phyloP scores from a whole-genome alignment of 2,888 invertebrate genomes.

The Stenoptilia bipunctidactyla region DNA sequence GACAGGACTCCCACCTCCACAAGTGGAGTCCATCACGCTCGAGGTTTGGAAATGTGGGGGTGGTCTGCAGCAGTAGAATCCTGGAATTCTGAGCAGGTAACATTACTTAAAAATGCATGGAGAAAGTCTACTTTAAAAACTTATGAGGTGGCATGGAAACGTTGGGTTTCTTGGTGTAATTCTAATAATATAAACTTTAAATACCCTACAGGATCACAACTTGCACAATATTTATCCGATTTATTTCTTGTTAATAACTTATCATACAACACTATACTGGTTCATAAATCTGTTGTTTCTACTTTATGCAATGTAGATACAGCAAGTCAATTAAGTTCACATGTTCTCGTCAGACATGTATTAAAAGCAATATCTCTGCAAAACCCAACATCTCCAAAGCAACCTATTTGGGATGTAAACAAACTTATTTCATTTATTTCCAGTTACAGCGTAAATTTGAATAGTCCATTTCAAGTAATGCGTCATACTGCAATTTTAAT shows the following conservation, averaged over 20 bases:
- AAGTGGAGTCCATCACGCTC: slow-evolving; percentile 2
- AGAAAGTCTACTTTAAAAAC: not conserved
- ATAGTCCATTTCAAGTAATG: not conserved
- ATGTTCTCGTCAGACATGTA: slow-evolving; percentile 15
- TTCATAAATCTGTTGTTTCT: not conserved
- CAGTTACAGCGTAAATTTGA: not conserved
- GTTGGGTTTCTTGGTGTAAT: not conserved
- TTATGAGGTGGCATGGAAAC: not conserved
- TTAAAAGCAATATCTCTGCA: slow-evolving; percentile 12
- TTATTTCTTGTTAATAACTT: slow-evolving; percentile 5
- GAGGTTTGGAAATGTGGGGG: slow-evolving; percentile 15
- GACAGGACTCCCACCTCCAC: slow-evolving; percentile 4
- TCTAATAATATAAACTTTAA: not conserved
- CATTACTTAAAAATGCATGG: not conserved
- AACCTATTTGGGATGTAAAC: slow-evolving; percentile 16
- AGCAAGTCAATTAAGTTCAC: slow-evolving; percentile 11
- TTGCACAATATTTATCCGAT: slow-evolving; percentile 13
- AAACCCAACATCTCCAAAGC: slow-evolving; percentile 4
- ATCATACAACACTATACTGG: not conserved
- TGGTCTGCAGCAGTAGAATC: not conserved
- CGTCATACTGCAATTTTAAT: not conserved
- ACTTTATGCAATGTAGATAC: slow-evolving; percentile 11
- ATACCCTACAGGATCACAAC: not conserved
- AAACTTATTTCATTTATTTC: not conserved
- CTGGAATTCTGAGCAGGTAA: not conserved